Evolutionary conservation across 37 sponge, comb jelly and placozoan genomes (phyloP).

Genomic region (Dysidea cf. avara): DNA sequence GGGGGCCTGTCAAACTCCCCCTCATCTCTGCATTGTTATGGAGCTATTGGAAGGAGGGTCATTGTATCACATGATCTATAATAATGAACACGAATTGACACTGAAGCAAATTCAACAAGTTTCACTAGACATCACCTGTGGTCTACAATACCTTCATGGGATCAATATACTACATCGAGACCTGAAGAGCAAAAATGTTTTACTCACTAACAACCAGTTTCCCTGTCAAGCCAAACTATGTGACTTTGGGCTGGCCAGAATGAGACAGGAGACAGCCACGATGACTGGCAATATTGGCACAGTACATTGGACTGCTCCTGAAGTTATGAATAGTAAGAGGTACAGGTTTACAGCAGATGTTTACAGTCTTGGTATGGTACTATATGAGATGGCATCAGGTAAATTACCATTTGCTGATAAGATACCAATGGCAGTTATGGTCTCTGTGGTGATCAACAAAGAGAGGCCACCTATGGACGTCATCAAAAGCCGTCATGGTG

Average conservation of each 20-base stretch:
- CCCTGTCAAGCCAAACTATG: constrained; percentile 83
- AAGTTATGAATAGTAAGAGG: constrained; percentile 66
- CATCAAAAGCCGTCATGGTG: background rate
- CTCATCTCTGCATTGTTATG: constrained; percentile 79
- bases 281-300: constrained; percentile 94
- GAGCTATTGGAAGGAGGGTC: constrained; percentile 81
- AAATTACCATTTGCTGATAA: constrained; percentile 63
- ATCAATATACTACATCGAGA: constrained; percentile 84
- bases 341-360: constrained; percentile 84
- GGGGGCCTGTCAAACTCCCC: constrained; percentile 83
- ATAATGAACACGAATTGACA: constrained; percentile 10
- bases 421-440: constrained; percentile 76
- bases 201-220: constrained; percentile 39
- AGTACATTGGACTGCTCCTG: constrained; percentile 89
- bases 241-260: constrained; percentile 85
- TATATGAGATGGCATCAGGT: constrained; percentile 75
- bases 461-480: constrained; percentile 50
- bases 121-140: constrained; percentile 47
- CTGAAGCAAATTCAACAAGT: constrained; percentile 21
- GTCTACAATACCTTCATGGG: constrained; percentile 83
- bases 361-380: constrained; percentile 86
- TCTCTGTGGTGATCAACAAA: constrained; percentile 74
- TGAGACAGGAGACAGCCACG: constrained; percentile 83
- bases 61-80: constrained; percentile 55
- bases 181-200: constrained; percentile 58